Conservation (phyloP, 35 echinoderm and acorn worm genomes). For the Eucidaris tribuloides region DNA sequence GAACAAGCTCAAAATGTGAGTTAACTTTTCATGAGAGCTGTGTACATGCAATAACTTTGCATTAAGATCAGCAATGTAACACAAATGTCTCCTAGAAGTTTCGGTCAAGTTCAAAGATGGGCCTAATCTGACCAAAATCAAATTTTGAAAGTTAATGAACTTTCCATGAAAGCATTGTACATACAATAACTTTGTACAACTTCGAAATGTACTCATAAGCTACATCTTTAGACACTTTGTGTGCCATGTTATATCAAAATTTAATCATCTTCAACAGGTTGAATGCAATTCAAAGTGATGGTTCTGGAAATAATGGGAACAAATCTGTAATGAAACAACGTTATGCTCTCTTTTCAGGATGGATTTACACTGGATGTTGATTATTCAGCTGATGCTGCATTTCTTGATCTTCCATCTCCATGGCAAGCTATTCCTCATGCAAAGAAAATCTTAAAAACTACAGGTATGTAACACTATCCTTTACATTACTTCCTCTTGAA, state of each 20-base stretch:
- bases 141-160: too few relatives aligned
- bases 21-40: too few relatives aligned
- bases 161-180: too few relatives aligned
- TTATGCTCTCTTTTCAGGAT: slow-evolving; percentile 47
- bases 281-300: too few relatives aligned
- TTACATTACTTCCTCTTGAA: too few relatives aligned
- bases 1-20: too few relatives aligned
- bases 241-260: background rate
- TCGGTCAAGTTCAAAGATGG: too few relatives aligned
- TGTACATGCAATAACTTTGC: too few relatives aligned
- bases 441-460: slow-evolving; percentile 66
- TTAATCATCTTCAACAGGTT: too few relatives aligned
- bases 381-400: slow-evolving; percentile 76
- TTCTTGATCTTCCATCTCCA: slow-evolving; percentile 92
- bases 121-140: too few relatives aligned
- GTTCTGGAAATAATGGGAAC: background rate
- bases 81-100: too few relatives aligned
- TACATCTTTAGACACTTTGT: background rate
- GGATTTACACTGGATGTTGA: slow-evolving; percentile 53
- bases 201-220: background rate
- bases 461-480: slow-evolving; percentile 45
- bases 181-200: background rate
- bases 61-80: too few relatives aligned
- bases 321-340: background rate
- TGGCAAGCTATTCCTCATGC: slow-evolving; percentile 73